These are phyloP conservation scores for Artibeus lituratus DNA, from an alignment of 2,797 vertebrate species.

Conservation along the genomic window DNA sequence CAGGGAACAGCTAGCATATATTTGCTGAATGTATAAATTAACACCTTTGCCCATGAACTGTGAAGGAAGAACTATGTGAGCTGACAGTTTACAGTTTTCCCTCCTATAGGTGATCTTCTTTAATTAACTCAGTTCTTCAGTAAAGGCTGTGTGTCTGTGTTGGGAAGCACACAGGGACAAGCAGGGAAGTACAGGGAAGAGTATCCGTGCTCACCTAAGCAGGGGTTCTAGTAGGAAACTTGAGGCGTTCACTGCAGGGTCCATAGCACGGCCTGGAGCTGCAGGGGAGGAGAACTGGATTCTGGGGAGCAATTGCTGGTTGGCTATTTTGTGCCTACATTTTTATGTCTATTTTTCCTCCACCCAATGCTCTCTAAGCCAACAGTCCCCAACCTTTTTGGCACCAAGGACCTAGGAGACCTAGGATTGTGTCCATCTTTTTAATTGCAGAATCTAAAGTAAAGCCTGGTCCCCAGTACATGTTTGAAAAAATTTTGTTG, in stretches of 20 bases:
- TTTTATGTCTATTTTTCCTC: not conserved
- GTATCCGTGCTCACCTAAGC: not conserved
- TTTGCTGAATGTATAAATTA: not conserved
- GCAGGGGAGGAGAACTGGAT: not conserved
- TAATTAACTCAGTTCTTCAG: not conserved
- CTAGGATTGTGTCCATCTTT: not conserved
- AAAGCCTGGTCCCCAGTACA: not conserved
- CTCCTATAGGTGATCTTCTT: not conserved
- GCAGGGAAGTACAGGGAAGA: not conserved
- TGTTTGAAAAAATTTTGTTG: not conserved
- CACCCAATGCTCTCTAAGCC: not conserved
- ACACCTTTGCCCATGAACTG: not conserved
- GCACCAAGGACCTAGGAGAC: not conserved
- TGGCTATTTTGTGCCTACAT: not conserved
- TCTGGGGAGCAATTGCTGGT: not conserved
- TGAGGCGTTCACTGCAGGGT: not conserved
- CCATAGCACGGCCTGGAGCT: not conserved
- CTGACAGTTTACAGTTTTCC: not conserved
- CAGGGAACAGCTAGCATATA: not conserved
- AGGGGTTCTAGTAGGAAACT: not conserved
- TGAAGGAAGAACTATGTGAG: not conserved
- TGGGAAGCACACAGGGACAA: not conserved
- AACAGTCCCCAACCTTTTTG: too few species aligned
- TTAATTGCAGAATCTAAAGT: not conserved
- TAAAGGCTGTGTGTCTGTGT: not conserved